Conservation (phyloP, 2,888 invertebrate species). For the Sinotaia quadrata region DNA sequence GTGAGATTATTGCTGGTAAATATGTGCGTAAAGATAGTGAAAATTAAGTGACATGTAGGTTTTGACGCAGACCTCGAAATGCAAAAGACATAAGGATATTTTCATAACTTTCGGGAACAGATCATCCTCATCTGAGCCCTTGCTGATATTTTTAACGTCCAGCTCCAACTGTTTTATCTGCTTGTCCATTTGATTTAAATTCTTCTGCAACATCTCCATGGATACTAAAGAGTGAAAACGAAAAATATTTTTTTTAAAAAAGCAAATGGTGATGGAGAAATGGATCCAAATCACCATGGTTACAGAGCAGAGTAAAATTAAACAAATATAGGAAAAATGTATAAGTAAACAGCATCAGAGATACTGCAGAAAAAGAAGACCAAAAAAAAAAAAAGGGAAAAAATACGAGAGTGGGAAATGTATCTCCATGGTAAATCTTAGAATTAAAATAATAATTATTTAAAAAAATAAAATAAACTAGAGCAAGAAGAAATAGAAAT, state of each 20-base stretch:
- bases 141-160: slow-evolving; percentile 87
- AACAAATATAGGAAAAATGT: not conserved
- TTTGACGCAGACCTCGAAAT: too few species aligned
- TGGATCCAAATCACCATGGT: not conserved
- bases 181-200: slow-evolving; percentile 84
- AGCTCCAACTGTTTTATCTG: slow-evolving; percentile 90
- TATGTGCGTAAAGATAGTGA: too few species aligned
- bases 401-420: too few species aligned
- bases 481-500: too few species aligned
- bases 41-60: too few species aligned
- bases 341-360: not conserved
- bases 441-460: too few species aligned
- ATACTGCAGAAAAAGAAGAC: not conserved
- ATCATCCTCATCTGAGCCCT: slow-evolving; percentile 81
- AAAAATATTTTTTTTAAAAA: not conserved
- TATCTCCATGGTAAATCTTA: too few species aligned
- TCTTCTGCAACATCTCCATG: slow-evolving; percentile 72
- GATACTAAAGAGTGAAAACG: slow-evolving; percentile 71
- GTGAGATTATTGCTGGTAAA: too few species aligned
- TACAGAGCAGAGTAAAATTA: not conserved
- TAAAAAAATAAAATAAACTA: too few species aligned
- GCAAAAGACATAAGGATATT: slow-evolving; percentile 86
- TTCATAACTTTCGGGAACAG: slow-evolving; percentile 89
- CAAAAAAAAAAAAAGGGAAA: too few species aligned
- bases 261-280: not conserved